Evolutionary conservation across 2,888 invertebrate species (phyloP), one percentile per base, ranked within the genome.

Genomic region (Cataglyphis cursor): DNA sequence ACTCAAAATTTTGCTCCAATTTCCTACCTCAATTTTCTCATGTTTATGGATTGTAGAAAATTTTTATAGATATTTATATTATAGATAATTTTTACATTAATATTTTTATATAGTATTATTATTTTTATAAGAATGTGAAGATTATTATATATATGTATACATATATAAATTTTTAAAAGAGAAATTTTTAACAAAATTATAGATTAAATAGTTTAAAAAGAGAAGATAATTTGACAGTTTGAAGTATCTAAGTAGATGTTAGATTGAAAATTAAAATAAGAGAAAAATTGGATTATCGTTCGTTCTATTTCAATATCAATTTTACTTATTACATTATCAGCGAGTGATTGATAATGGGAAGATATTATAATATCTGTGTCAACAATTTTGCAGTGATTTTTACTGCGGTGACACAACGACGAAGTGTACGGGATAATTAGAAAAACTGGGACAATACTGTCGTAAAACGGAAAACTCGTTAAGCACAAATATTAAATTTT

Each of bases 401-500:
- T 68, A 68, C 35, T 10, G 44, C 12, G 57, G 70, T 57, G 78
- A 75, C 66, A 59, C 41, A 68, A 87, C 82, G 87, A 83, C 64
- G 73, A 75, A 88, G 84, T 78, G 81, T 48, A 66, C n/a, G 75
- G 88, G 90, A 92, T 92, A 94, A 93, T 94, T 94, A 93, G 87
- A 85, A 83, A 86, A 93, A 92, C 92, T 92, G 83, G 93, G 87
- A 84, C 92, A 87, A 78, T 59, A 72, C 78, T 87, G 85, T 88
- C 89, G 92, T 92, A 93, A 59, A 74, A 93, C 93, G 91, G 90
- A 91, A 89, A 91, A 89, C 92, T 92, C 92, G 91, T 93, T 93
- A 92, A 92, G 92, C 91, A 92, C 93, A 93, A 93, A 94, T 93
- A 93, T 92, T 91, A 92, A 91, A 91, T 93, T 92, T 92, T 92